A percentile compares a stretch with the other conserved stretches of the same genome.
Conservation (phyloP, 2,113 vertebrate species). For the Ahaetulla prasina region DNA sequence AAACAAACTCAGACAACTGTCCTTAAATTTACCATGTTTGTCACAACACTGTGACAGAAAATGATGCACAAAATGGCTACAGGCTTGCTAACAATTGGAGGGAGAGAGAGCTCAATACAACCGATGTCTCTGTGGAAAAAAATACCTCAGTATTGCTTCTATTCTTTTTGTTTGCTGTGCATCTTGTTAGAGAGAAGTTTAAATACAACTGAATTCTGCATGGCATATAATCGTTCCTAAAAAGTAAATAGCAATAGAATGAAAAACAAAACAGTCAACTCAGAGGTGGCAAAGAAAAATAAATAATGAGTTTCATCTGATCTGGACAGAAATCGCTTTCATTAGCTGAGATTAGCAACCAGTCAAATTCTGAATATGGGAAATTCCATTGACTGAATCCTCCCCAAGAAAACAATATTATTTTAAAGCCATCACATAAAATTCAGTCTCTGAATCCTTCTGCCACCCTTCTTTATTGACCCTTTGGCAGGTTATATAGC, state of each 20-base stretch:
- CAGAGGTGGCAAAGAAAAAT: neutral
- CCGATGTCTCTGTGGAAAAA: neutral
- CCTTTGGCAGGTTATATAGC: rapidly evolving
- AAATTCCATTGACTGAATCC: neutral
- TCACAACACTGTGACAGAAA: neutral
- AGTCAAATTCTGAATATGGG: neutral
- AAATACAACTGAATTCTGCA: neutral
- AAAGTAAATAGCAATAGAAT: neutral
- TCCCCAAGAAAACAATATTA: neutral
- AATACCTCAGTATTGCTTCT: neutral
- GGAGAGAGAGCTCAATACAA: neutral
- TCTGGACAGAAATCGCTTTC: neutral
- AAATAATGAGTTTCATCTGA: neutral
- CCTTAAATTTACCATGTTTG: neutral
- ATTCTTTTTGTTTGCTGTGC: neutral
- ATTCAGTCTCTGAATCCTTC: neutral
- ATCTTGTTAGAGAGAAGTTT: neutral
- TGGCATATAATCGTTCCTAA: neutral
- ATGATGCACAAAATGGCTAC: neutral
- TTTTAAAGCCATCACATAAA: neutral
- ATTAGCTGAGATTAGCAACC: neutral
- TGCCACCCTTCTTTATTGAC: neutral
- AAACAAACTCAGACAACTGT: neutral
- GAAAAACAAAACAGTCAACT: neutral
- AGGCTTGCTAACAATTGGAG: neutral